These are phyloP conservation scores for Zoanthus gigantus DNA, from an alignment of 92 coral and sea anemone genomes.

Conservation along the genomic window DNA sequence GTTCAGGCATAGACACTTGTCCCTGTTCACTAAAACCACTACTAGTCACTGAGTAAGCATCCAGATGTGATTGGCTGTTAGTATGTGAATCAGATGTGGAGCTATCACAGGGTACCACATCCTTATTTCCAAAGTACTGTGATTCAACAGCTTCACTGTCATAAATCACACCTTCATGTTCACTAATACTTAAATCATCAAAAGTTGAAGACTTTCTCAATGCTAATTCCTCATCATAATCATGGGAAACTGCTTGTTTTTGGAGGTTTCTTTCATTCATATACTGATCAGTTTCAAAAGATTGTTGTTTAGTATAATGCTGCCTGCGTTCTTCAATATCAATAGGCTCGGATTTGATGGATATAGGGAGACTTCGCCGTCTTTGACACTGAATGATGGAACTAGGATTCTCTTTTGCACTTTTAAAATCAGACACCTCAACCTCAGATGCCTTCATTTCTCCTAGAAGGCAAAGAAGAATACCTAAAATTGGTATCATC, in stretches of 20 bases:
- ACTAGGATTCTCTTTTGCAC: background rate
- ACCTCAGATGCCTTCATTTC: constrained; percentile 64
- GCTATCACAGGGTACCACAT: constrained; percentile 78
- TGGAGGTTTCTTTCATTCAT: constrained; percentile 45
- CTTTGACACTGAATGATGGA: constrained; percentile 14
- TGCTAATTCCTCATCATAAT: constrained; percentile 25
- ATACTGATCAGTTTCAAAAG: constrained; percentile 25
- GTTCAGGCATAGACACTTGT: constrained; percentile 85
- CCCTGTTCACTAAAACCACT: constrained; percentile 94
- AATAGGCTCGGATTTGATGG: background rate
- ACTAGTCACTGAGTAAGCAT: constrained; percentile 81
- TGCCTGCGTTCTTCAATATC: background rate
- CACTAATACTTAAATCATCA: constrained; percentile 43
- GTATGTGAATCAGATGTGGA: constrained; percentile 79
- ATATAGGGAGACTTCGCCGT: constrained; percentile 30
- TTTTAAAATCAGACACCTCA: constrained; percentile 18
- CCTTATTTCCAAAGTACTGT: constrained; percentile 61
- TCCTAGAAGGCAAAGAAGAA: constrained; percentile 9
- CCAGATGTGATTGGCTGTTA: constrained; percentile 84
- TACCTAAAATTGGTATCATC: background rate
- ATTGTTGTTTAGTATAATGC: constrained; percentile 8
- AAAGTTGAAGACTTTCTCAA: constrained; percentile 45
- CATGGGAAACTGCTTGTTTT: constrained; percentile 35
- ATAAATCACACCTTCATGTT: constrained; percentile 43
- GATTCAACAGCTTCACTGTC: constrained; percentile 8